Evolutionary conservation across 2,888 invertebrate genomes (phyloP), one percentile per base, ranked within the genome.

Genomic region (Plebejus melissa): DNA sequence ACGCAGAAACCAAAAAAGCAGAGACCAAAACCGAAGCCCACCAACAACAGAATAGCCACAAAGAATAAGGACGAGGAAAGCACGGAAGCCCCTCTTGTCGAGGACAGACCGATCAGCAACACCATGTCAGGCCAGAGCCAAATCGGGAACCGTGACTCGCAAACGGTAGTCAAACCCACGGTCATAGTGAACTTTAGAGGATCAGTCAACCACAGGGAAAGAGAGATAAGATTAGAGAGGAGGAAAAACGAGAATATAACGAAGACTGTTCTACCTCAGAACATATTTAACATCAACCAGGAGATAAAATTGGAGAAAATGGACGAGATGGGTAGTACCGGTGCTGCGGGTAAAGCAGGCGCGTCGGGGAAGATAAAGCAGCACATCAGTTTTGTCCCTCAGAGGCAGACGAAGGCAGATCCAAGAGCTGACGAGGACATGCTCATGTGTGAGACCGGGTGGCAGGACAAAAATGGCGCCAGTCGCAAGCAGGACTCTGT

Each of bases 141-240:
- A 78, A 91, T 94, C 11, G 94, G 94, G 0, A 87, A 93, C 78
- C 86, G 93, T 57, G 92, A 93, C 81, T 87, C 90, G 1, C 93
- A 94, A 83, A 91, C 90, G 60, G 90, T 93, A 0, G 83, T 93
- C 0, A 94, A 93, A 78, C 94, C 94, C 4, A 94, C 93, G 1
- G 91, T 94, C 0, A 93, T 94, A 41, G 89, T 94, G 0, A 94
- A 94, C 76, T 87, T 94, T 22, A 84, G 93, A 76, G 93, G 91
- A 0, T 86, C 89, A 0, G 87, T 93, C 1, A 88, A 82, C 74
- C 87, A 93, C 74, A 84, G 83, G 76, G 93, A 93, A 28, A 89
- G 90, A 69, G 91, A 91, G 57, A 89, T 92, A 22, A 86, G 81
- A 79, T 81, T 93, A 1, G 88, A 90, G 77, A 86, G 88, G 76